Evolutionary conservation across 2,113 vertebrate genomes (phyloP), one percentile per base, ranked within the genome.

Genomic region (Chloroceryle aenea): DNA sequence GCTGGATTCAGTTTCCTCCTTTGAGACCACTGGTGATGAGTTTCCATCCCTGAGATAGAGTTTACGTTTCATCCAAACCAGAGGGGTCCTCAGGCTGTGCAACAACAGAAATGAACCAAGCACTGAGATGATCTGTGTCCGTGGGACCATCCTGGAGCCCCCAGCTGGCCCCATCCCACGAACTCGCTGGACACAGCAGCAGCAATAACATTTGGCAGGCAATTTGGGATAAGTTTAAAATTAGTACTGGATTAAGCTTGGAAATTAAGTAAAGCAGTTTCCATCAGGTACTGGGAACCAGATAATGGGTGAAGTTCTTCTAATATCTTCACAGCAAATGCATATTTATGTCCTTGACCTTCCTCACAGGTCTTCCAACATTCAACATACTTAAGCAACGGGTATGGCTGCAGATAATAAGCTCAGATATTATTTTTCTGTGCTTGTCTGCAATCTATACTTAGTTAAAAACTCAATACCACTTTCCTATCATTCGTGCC

Each of bases 1-100:
- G 75, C 67, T 85, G 87, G 96, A 97, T 97, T 94, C 80, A 87
- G 62, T 95, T 97, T 87, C 93, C 56, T 87, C 66, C 40, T 96
- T 77, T 92, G 87, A 73, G 74, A 85, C 50, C 92, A 75, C 30
- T 87, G 85, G 25, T 69, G 87, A 85, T 29, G 34, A 94, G 43
- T 95, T 76, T 75, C 89, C 69, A 85, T 75, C 47, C 48, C 30
- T 84, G 40, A 64, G 81, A 38, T 48, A 52, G 42, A 95, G 89
- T 76, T 89, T 71, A 26, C 67, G 66, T 88, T 94, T 91, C 69
- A 67, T 66, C 52, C 40, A 72, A 93, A 36, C 40, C 34, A 61
- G 85, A 87, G 36, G 48, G 47, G 16, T 81, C 62, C 36, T 83
- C 56, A 29, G 38, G n/a, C 62, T 93, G 52, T 75, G 45, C 32